Percentiles rank a stretch among this genome's conserved stretches.
phyloP scores from a whole-genome alignment of 2,797 vertebrate species.

The Epinephelus coioides region DNA sequence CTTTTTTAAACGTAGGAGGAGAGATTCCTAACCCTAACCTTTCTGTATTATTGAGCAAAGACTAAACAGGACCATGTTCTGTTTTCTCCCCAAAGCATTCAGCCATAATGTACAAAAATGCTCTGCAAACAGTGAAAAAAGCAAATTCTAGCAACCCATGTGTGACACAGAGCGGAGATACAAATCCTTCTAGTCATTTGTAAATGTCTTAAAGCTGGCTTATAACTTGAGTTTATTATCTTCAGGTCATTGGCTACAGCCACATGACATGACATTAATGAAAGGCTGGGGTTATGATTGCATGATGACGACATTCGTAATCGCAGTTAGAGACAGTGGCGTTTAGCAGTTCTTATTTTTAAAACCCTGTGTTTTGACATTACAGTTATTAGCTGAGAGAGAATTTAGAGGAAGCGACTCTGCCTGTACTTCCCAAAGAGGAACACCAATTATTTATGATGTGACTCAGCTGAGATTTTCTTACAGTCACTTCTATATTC shows the following conservation, averaged over 20 bases:
- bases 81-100: background rate
- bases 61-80: background rate
- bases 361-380: slow-evolving; percentile 18
- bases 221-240: slow-evolving; percentile 19
- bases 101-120: background rate
- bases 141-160: background rate
- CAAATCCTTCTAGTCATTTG: slow-evolving; percentile 10
- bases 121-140: slow-evolving; percentile 1
- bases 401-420: background rate
- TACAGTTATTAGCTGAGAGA: background rate
- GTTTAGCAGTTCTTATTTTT: background rate
- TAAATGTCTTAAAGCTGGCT: slow-evolving; percentile 29
- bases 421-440: slow-evolving; percentile 10
- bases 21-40: background rate
- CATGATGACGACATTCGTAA: slow-evolving; percentile 19
- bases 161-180: background rate
- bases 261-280: slow-evolving; percentile 29
- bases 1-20: slow-evolving; percentile 11
- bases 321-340: background rate
- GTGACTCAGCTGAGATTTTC: slow-evolving; percentile 32
- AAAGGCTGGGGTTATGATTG: slow-evolving; percentile 12
- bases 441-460: slow-evolving; percentile 36
- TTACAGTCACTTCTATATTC: slow-evolving; percentile 33
- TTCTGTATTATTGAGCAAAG: background rate
- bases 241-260: slow-evolving; percentile 14